Evolutionary conservation across 1,140 invertebrate species (phyloP).

Genomic region (Thereuonema tuberculata): DNA sequence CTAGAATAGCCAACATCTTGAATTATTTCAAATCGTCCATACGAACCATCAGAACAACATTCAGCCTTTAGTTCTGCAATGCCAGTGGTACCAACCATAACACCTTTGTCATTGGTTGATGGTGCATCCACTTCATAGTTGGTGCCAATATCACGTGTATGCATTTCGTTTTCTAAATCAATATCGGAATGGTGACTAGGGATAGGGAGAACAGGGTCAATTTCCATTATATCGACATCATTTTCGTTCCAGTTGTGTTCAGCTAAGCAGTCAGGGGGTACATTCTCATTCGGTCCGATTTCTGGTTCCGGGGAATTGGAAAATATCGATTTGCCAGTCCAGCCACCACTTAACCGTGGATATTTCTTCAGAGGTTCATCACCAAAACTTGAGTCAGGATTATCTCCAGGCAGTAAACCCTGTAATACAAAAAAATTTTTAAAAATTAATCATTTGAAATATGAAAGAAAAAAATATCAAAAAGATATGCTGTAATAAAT

Average conservation of each 20-base stretch:
- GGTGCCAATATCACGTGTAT: slow-evolving; percentile 1
- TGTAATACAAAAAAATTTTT: neutral
- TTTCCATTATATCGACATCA: slow-evolving; percentile 6
- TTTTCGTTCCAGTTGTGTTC: neutral
- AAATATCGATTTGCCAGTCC: slow-evolving; percentile 3
- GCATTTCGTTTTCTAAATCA: too few species aligned
- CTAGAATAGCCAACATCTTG: slow-evolving; percentile 32
- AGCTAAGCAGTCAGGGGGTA: neutral
- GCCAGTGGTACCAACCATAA: slow-evolving; percentile 19
- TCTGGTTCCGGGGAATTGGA: slow-evolving; percentile 3
- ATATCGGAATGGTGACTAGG: neutral
- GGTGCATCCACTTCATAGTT: neutral
- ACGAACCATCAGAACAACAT: slow-evolving; percentile 8
- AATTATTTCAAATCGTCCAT: slow-evolving; percentile 17
- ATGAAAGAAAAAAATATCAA: neutral
- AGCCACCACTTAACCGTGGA: slow-evolving; percentile 14
- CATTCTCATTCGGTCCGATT: neutral
- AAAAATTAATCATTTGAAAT: neutral
- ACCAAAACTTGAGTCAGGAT: slow-evolving; percentile 18
- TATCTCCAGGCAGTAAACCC: neutral
- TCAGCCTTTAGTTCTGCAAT: slow-evolving; percentile 18
- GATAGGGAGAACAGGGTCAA: neutral
- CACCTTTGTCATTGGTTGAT: slow-evolving; percentile 15
- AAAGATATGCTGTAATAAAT: neutral
- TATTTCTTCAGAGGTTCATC: slow-evolving; percentile 53